Evolutionary conservation across 2,888 invertebrate species (phyloP).

Genomic region (Mythimna pallens): DNA sequence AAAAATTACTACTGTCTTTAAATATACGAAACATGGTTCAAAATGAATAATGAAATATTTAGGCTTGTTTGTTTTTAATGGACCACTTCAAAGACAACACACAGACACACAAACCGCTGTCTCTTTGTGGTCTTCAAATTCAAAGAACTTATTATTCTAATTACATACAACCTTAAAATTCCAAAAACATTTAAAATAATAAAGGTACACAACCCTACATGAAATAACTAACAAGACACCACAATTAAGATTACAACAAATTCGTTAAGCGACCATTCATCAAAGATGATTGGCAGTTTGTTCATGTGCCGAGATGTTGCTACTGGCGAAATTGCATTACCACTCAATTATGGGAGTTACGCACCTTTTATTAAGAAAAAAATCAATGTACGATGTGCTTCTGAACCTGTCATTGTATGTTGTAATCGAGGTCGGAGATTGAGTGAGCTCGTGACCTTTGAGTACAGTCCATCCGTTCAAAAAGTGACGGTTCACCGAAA

Average conservation of each 20-base stretch:
- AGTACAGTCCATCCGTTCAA: slow-evolving; percentile 16
- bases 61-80: neutral
- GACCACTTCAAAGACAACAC: neutral
- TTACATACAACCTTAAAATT: slow-evolving; percentile 38
- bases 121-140: slow-evolving; percentile 1
- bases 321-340: slow-evolving; percentile 82
- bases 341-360: slow-evolving; percentile 80
- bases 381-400: slow-evolving; percentile 67
- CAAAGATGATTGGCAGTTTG: slow-evolving; percentile 82
- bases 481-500: slow-evolving; percentile 1
- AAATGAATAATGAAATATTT: neutral
- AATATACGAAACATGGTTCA: neutral
- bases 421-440: slow-evolving; percentile 45
- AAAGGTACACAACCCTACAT: slow-evolving; percentile 59
- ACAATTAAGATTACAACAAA: slow-evolving; percentile 82
- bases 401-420: slow-evolving; percentile 48
- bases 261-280: slow-evolving; percentile 85
- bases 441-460: slow-evolving; percentile 60
- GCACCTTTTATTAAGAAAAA: slow-evolving; percentile 76
- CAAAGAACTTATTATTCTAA: slow-evolving; percentile 25
- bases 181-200: slow-evolving; percentile 48
- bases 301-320: slow-evolving; percentile 68
- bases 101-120: too few relatives aligned
- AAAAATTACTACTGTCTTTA: too few relatives aligned
- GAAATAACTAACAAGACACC: slow-evolving; percentile 76